Conservation (phyloP, 2,797 vertebrate species). For the Bucorvus abyssinicus region DNA sequence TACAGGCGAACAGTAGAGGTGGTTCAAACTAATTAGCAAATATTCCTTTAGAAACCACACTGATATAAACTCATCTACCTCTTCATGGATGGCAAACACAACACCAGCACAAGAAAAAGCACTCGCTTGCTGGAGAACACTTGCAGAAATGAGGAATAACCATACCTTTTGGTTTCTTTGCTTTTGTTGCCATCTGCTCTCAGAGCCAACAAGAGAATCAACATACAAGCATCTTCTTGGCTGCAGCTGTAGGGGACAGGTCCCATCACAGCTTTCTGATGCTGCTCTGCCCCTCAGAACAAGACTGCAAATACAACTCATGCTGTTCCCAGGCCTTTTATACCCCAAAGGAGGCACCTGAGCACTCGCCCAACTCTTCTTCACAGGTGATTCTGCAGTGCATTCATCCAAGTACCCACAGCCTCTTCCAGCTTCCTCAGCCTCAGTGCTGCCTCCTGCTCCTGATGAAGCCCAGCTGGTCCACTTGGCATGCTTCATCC, state of each 20-base stretch:
- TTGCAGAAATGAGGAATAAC: not conserved
- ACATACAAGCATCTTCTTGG: accelerated
- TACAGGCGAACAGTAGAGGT: not conserved
- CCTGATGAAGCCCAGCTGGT: not conserved
- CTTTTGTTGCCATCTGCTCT: not conserved
- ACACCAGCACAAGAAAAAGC: not conserved
- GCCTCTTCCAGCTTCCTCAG: not conserved
- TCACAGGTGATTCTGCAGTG: not conserved
- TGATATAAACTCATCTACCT: not conserved
- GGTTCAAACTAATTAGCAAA: not conserved
- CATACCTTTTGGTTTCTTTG: not conserved
- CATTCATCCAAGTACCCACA: not conserved
- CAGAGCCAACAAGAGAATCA: not conserved
- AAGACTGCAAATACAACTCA: accelerated
- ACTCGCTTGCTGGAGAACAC: not conserved
- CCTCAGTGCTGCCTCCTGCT: not conserved
- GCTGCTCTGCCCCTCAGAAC: accelerated
- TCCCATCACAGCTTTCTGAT: not conserved
- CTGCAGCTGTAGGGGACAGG: accelerated
- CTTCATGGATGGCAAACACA: not conserved
- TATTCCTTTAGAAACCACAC: not conserved
- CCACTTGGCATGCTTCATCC: not conserved
- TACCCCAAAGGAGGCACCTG: not conserved
- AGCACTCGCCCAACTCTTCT: not conserved
- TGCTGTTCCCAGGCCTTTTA: not conserved